These are phyloP conservation scores for Bryconaethiops microstoma DNA, from an alignment of 2,797 vertebrate genomes.

Conservation along the genomic window DNA sequence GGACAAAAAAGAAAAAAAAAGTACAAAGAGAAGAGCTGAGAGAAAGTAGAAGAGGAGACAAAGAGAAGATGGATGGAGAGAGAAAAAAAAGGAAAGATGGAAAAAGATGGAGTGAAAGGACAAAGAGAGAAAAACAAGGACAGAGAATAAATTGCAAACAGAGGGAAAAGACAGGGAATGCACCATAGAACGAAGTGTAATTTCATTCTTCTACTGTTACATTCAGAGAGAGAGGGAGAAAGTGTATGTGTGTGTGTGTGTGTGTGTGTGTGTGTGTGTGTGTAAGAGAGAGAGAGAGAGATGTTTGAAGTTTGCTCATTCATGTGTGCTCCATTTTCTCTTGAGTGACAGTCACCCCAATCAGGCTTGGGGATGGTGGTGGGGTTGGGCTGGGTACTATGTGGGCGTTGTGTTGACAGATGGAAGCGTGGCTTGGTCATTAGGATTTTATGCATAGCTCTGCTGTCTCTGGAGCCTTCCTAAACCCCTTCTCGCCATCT, in stretches of 20 bases:
- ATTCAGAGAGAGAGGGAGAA: constrained; percentile 1
- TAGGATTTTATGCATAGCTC: constrained; percentile 68
- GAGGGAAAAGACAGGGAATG: not conserved
- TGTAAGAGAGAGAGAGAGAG: constrained; percentile 1
- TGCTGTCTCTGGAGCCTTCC: constrained; percentile 46
- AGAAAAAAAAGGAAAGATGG: constrained; percentile 26
- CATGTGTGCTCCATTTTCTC: constrained; percentile 26
- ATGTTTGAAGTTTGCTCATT: constrained; percentile 22
- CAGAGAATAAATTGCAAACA: constrained; percentile 38
- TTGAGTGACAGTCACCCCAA: constrained; percentile 37
- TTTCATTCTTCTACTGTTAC: not conserved
- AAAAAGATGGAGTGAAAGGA: constrained; percentile 46
- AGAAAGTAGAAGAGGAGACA: constrained; percentile 25
- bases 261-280: not conserved
- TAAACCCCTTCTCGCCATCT: constrained; percentile 28
- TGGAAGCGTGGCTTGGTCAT: constrained; percentile 54
- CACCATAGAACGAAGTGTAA: not conserved
- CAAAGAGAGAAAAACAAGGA: not conserved
- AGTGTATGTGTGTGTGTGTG: no score
- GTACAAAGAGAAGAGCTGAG: not conserved
- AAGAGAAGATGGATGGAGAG: constrained; percentile 44
- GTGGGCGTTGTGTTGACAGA: constrained; percentile 62
- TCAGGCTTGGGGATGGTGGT: constrained; percentile 61
- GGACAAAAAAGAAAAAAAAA: not conserved
- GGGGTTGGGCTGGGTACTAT: constrained; percentile 18